Evolutionary conservation across 2,888 invertebrate genomes (phyloP), one percentile per base, ranked within the genome.

Genomic region (Drosophila anomelani): DNA sequence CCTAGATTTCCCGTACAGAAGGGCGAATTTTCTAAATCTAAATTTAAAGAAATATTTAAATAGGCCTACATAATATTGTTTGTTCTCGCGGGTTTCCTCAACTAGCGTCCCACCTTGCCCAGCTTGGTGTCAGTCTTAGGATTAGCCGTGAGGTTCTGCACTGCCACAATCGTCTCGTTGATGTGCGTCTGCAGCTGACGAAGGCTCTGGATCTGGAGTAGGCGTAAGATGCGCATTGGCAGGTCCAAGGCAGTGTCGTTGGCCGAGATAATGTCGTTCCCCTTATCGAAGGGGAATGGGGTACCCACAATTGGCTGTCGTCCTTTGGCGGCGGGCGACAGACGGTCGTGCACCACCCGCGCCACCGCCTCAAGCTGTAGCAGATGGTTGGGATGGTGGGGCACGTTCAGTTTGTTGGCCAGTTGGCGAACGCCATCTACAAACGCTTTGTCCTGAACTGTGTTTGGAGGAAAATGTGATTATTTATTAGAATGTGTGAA

Each of bases 81-180:
- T 3, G 38, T 12, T 59, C 26, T 10, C n/a, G 7, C 10, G 39
- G 51, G 13, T 23, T 47, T n/a, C 15, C 20, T 29, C 13, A 3
- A 15, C 15, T 93, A 95, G 86, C 92, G 93, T 76, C 99, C 99
- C 80, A 99, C 98, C 94, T 97, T 96, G 58, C 99, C 99, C 53
- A 99, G 93, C 91, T 95, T 96, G 0, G 98, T 97, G 91, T 99
- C 98, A 75, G 99, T 99, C 93, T 98, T 98, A 3, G 99, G 99
- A 94, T 99, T 96, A 6, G 99, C 99, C 1, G 99, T 99, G 2
- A 99, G 94, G 74, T 94, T 95, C 93, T 99, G 99, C 5, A 98
- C 97, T 49, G 95, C 95, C 2, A 99, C 99, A 79, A 99, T 96
- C 1, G 97, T 95, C 92, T 98, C 97, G 92, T 99, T 99, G 57